These are phyloP conservation scores for Vidua macroura DNA, from an alignment of 2,113 vertebrate genomes.

Conservation along the genomic window DNA sequence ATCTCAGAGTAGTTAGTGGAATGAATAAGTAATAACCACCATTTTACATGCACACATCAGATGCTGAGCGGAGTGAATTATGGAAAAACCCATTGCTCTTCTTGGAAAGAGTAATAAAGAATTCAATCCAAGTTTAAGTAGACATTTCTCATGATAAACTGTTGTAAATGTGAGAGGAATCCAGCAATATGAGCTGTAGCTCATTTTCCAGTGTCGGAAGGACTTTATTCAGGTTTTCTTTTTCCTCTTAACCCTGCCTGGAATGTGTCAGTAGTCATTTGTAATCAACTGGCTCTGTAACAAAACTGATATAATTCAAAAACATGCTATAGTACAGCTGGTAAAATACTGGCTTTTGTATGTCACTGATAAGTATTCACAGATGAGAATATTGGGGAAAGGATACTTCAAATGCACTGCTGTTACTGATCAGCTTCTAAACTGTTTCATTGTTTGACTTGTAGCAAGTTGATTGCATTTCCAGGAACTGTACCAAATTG, in stretches of 20 bases:
- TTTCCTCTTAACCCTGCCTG: neutral
- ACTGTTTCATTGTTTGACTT: constrained; percentile 27
- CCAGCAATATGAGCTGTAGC: neutral
- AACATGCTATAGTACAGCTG: neutral
- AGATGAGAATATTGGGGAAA: constrained; percentile 6
- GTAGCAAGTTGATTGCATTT: constrained; percentile 28
- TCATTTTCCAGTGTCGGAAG: neutral
- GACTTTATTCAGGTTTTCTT: neutral
- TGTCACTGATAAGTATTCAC: neutral
- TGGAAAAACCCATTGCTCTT: neutral
- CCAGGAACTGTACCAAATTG: constrained; percentile 13
- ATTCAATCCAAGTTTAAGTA: constrained; percentile 7
- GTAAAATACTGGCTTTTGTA: neutral
- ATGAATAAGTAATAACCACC: neutral
- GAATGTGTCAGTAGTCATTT: neutral
- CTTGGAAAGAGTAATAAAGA: neutral
- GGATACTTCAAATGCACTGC: neutral
- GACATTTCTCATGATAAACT: neutral
- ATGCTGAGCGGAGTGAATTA: neutral
- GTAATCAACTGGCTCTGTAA: neutral
- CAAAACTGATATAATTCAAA: neutral
- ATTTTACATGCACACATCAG: neutral
- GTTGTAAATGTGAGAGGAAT: neutral
- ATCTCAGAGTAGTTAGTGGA: neutral
- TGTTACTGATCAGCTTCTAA: neutral